Conservation (phyloP, 2,797 vertebrate species). For the Falco novaeseelandiae region DNA sequence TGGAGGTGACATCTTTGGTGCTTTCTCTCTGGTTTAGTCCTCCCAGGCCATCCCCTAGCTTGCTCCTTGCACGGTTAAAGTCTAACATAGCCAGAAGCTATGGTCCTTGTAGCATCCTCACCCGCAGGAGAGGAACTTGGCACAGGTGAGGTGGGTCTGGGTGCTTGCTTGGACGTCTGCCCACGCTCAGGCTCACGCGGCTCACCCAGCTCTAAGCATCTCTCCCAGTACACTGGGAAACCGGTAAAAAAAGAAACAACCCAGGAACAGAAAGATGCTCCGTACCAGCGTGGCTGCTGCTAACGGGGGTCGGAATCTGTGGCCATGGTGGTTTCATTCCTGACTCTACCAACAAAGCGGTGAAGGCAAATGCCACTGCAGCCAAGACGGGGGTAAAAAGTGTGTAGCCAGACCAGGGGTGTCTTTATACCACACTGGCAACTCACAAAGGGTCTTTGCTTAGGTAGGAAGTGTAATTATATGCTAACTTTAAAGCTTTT, state of each 20-base stretch:
- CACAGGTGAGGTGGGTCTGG: background rate
- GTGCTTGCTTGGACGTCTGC: accelerated
- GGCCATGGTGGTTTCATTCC: accelerated
- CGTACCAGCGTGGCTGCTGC: accelerated
- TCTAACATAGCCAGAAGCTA: accelerated
- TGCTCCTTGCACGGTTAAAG: background rate
- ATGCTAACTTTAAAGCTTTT: background rate
- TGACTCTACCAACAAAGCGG: no score
- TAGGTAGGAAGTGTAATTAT: background rate
- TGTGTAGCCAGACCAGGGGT: no score
- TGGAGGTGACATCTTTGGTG: background rate
- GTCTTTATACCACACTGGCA: background rate
- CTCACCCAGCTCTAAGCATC: background rate
- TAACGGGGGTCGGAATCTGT: accelerated
- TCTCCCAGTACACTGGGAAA: accelerated
- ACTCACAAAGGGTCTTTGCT: background rate
- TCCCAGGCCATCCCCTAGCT: accelerated
- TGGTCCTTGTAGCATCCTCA: background rate
- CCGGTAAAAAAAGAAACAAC: background rate
- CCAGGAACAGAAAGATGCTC: background rate
- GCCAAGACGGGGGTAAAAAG: accelerated
- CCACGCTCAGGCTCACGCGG: accelerated
- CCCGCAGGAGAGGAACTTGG: background rate
- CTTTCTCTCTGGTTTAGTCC: background rate
- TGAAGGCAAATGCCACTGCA: background rate